Base-by-base conservation (phyloP, 2,888 invertebrate genomes). In the Polyommatus iphigenia region DNA sequence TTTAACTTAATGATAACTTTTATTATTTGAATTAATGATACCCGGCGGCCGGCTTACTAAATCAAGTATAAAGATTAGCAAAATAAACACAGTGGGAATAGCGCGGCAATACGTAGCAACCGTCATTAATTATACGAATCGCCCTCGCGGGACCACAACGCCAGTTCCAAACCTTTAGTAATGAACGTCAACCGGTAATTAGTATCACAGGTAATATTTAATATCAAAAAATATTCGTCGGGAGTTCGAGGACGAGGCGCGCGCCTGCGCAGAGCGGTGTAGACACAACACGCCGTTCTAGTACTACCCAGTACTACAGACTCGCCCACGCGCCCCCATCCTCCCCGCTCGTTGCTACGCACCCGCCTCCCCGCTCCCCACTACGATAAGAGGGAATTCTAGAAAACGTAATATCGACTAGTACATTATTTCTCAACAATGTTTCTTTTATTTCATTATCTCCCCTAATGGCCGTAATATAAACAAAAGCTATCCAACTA, bases 241-340 rank as follows among this genome's bases (percentile, higher is more conserved):
- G 62, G 76, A 50, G 50, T 71, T 71, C 71, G 71, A 29, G 41
- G 29, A 20, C 80, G 80, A 83, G 83, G 81, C 81, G 76, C 88
- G 85, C 92, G 91, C 91, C 84, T 93, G 94, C 93, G 93, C 91
- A 87, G 81, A 86, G 82, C 85, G 82, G 84, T 88, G 90, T 91
- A 91, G 90, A 92, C 93, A 92, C 89, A 91, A 91, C 90, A 92
- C 87, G 88, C 85, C 87, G 90, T 93, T 93, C 93, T 92, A 93
- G 90, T 93, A 93, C 93, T 92, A 93, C 88, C 87, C 89, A 87
- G 92, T 92, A 94, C 94, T 93, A 93, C 93, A 94, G 94, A 94
- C 94, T 91, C 94, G 93, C 94, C 94, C 93, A 94, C 94, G 93
- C 89, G 86, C 78, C 79, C 78, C 79, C 80, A 83, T 80, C 79